Base-by-base conservation (phyloP, 1,140 invertebrate species). In the Microplitis mediator region DNA sequence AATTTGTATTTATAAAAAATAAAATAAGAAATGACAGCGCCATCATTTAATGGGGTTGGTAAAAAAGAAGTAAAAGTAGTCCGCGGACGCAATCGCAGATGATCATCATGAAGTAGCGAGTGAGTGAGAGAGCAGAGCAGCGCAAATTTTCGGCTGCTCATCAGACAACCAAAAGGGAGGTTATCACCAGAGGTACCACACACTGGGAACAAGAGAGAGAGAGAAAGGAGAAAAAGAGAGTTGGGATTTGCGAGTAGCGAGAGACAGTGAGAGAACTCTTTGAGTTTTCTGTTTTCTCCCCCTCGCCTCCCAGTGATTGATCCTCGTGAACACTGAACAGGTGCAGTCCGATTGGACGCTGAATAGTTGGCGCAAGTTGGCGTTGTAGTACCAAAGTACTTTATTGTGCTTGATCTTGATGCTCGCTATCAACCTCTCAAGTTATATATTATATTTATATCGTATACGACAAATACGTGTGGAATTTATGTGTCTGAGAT, bases 251-350 rank as follows among this genome's bases (percentile, higher is more conserved):
- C 23, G 23, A 9, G 6, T 11, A 6, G 39, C 11, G 39, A 9
- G 39, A 9, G 39, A 45, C 6, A 9, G 39, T 45, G 39, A 45
- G 39, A 65, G 63, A 45, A 50, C 61, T 63, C 34, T 36, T 65
- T 11, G 63, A 23, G n/a, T 35, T 36, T 0, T 58, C 4, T 31
- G 14, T 58, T 23, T 31, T 58, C 32, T 62, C 36, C 50, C 62
- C 58, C 70, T 51, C 63, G 61, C 66, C 36, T 65, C 69, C 16
- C 72, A 72, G 73, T 76, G 75, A 76, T 76, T 76, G 75, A 76
- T 76, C 75, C 73, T 67, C 51, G 75, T 76, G 70, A 76, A 76
- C 75, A 76, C 73, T 76, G 70, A 76, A 76, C 75, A 76, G 75
- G 75, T 76, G 75, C 75, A 76, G 71, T 74, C 68, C 71, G 71